These are phyloP conservation scores for Halisarca cf. caerulea DNA, from an alignment of 37 sponge, comb jelly and placozoan species.

Conservation along the genomic window DNA sequence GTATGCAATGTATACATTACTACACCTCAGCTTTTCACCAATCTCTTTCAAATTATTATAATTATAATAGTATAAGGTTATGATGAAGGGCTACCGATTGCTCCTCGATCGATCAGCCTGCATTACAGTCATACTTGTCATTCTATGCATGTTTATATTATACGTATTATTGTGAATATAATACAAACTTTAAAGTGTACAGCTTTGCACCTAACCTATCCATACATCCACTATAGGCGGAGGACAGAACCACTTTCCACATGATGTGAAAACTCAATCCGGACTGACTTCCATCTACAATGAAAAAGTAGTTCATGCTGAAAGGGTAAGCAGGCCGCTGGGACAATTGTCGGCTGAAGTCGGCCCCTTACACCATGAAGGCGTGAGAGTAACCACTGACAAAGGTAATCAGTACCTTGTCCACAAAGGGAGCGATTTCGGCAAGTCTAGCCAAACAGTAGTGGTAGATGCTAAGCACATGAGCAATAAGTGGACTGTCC, in stretches of 20 bases:
- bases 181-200: too few species aligned
- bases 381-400: not conserved
- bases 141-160: too few species aligned
- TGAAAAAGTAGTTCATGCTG: not conserved
- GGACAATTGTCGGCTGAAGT: not conserved
- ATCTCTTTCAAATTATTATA: too few species aligned
- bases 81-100: too few species aligned
- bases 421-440: not conserved
- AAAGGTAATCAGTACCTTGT: not conserved
- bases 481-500: not conserved
- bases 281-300: not conserved
- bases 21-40: too few species aligned
- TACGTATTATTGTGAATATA: too few species aligned
- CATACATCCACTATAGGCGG: too few species aligned
- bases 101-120: too few species aligned
- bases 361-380: not conserved
- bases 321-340: not conserved
- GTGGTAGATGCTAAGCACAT: not conserved
- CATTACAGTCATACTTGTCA: too few species aligned
- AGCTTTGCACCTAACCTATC: too few species aligned
- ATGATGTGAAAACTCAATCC: not conserved
- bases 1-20: too few species aligned
- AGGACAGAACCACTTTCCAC: not conserved
- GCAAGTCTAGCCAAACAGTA: not conserved
- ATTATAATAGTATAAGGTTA: too few species aligned